A percentile compares a stretch with the other conserved stretches of the same genome.
Conservation (phyloP, 2,113 vertebrate genomes). For the Barbus barbus region DNA sequence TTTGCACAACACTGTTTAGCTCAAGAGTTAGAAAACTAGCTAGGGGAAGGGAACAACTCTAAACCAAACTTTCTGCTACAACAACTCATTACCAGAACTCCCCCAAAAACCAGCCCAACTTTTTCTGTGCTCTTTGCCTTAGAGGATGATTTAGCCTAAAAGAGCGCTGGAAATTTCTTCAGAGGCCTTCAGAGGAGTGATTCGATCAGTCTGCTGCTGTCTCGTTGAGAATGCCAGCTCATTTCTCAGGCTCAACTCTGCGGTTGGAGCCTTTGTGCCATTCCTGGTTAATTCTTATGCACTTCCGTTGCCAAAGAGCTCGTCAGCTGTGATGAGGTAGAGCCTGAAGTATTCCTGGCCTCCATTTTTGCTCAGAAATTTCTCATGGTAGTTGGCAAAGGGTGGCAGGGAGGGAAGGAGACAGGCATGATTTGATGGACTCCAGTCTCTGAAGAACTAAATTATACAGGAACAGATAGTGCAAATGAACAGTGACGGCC, state of each 20-base stretch:
- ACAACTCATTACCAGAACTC: slow-evolving; percentile 52
- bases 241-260: slow-evolving; percentile 64
- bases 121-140: slow-evolving; percentile 9
- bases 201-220: slow-evolving; percentile 69
- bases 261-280: slow-evolving; percentile 12
- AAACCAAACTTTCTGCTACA: not conserved
- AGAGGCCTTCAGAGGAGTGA: slow-evolving; percentile 63
- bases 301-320: slow-evolving; percentile 65
- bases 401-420: slow-evolving; percentile 17
- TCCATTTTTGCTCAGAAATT: slow-evolving; percentile 47
- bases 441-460: slow-evolving; percentile 48
- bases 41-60: not conserved
- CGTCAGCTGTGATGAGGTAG: slow-evolving; percentile 59
- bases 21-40: not conserved
- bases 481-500: slow-evolving; percentile 23
- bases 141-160: slow-evolving; percentile 51
- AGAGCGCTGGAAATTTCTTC: slow-evolving; percentile 60
- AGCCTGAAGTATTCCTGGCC: slow-evolving; percentile 58
- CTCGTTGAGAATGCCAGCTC: slow-evolving; percentile 74
- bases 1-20: not conserved
- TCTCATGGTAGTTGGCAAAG: slow-evolving; percentile 29
- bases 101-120: not conserved
- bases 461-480: slow-evolving; percentile 31
- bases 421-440: slow-evolving; percentile 43
- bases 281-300: slow-evolving; percentile 69